Evolutionary conservation across 2,888 invertebrate species (phyloP).

Genomic region (Lepidochrysops patricia): DNA sequence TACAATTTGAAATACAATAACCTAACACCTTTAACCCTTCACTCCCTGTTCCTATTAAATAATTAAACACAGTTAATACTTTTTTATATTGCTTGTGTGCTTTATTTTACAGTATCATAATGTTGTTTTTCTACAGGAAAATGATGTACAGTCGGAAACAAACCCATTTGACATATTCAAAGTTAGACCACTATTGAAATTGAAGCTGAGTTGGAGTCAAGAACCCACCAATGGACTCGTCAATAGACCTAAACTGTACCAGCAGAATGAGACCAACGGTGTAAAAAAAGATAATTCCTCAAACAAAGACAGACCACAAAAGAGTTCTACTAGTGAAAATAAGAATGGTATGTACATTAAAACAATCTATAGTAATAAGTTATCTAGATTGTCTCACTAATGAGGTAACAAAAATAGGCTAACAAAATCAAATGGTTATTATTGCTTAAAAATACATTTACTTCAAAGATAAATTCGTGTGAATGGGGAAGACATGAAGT

Average conservation of each 20-base stretch:
- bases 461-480: no score
- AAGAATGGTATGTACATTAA: constrained; percentile 48
- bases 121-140: constrained; percentile 47
- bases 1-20: no score
- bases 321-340: constrained; percentile 40
- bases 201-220: constrained; percentile 88
- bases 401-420: no score
- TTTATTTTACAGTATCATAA: not conserved
- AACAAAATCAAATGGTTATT: no score
- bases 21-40: no score
- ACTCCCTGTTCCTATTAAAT: no score
- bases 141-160: constrained; percentile 54
- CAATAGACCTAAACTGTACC: constrained; percentile 77
- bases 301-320: constrained; percentile 49
- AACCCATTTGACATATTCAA: constrained; percentile 84
- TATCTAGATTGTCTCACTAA: no score
- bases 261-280: constrained; percentile 53
- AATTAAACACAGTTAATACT: no score
- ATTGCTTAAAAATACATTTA: no score
- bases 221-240: constrained; percentile 80
- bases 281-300: constrained; percentile 45
- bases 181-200: constrained; percentile 87
- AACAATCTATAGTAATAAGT: not conserved
- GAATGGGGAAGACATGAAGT: no score
- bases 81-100: no score